Base-by-base conservation (phyloP, 2,888 invertebrate species). In the Blastobasis adustella region DNA sequence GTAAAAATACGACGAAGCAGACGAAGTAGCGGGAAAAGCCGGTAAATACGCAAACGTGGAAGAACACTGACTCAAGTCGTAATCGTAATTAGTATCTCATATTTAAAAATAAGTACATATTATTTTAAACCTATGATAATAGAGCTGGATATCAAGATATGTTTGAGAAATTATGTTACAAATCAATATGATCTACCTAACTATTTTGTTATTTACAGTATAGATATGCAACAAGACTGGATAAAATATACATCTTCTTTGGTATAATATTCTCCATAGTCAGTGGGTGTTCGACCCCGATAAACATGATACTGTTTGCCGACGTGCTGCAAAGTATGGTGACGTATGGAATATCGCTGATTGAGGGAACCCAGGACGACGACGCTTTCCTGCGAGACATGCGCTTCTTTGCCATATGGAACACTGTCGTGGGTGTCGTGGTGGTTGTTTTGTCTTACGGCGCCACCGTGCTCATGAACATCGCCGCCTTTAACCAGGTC, bases 221-320 rank as follows among this genome's bases (percentile, higher is more conserved):
- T 65, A 90, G 92, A 66, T 95, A 92, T 76, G 89, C 94, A 9
- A 90, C 90, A 1, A 66, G 54, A 9, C 72, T 61, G 53, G 94
- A 95, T 69, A 90, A 85, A 65, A 55, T 89, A 0, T 84, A 91
- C 54, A 90, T 94, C 58, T 56, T 72, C 6, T 51, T 92, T 6
- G 94, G 93, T 0, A 58, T 91, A 5, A 10, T 92, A 49, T 87
- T 87, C 50, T 90, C 92, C 0, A 61, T 92, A 4, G 73, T 82
- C 36, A 91, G 92, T 0, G 94, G 94, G 0, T 70, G 90, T 5
- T 89, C 91, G 40, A 90, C 93, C 47, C 94, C 95, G 0, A 65
- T 92, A 1, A 93, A 94, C 77, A 92, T 92, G 9, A 78, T 92
- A 6, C 83, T 94, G 36, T 92, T 94, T 66, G 93, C 94, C 1